phyloP scores from a whole-genome alignment of 1,140 invertebrate genomes.

The Drosophila quadrilineata region DNA sequence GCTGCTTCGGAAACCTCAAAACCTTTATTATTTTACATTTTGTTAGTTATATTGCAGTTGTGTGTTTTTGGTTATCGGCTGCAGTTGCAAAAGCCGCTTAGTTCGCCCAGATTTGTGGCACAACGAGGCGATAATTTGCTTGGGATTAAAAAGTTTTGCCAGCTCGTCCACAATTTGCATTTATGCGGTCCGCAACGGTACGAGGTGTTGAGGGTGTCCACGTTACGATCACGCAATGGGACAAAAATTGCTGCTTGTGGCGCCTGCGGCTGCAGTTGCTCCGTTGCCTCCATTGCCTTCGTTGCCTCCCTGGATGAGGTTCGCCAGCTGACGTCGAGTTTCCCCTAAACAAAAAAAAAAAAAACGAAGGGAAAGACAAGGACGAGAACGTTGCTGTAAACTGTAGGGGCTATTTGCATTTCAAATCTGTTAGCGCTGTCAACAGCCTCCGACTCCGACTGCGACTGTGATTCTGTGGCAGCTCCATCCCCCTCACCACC shows the following conservation, averaged over 20 bases:
- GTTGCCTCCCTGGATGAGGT: no score
- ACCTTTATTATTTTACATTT: not conserved
- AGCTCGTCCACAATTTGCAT: conserved; percentile 49
- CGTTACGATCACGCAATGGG: no score
- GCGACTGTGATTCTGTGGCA: conserved; percentile 5
- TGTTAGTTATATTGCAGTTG: not conserved
- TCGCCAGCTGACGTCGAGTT: no score
- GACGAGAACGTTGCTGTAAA: conserved; percentile 3
- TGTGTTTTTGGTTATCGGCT: conserved; percentile 2
- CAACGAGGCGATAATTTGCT: conserved; percentile 69
- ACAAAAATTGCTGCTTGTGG: conserved; percentile 58
- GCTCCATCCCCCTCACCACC: not conserved
- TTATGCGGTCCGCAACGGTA: conserved; percentile 40
- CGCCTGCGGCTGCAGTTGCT: conserved; percentile 23
- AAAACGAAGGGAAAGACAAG: not conserved
- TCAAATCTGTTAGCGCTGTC: conserved; percentile 42
- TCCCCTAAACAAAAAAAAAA: no score
- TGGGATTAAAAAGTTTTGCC: conserved; percentile 75
- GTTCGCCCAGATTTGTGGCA: conserved; percentile 14
- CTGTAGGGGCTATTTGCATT: conserved; percentile 61
- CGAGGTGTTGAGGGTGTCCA: no score
- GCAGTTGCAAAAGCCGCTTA: conserved; percentile 18
- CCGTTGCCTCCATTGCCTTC: no score
- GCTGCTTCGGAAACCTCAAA: not conserved
- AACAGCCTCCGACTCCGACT: not conserved